A percentile compares a stretch with the other conserved stretches of the same genome.
These are phyloP conservation scores for Ophonus ardosiacus DNA, from an alignment of 2,888 invertebrate genomes.

Conservation along the genomic window DNA sequence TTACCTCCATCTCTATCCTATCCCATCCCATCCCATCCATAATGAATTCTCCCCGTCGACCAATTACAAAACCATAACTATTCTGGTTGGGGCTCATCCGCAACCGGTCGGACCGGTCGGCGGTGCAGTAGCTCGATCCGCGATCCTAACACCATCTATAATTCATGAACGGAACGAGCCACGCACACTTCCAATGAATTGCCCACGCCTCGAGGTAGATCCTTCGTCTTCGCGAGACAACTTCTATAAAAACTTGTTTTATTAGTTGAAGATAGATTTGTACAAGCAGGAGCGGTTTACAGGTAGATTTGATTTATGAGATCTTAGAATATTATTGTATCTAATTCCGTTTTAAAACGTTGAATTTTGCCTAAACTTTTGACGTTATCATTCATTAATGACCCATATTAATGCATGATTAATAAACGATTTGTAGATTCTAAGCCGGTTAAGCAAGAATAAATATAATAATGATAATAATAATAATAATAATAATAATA, in stretches of 20 bases:
- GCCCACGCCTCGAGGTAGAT: background rate
- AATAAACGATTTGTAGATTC: no score
- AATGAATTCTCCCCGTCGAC: background rate
- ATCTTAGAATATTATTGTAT: no score
- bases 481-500: no score
- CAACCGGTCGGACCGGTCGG: constrained; percentile 27
- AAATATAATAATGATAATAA: no score
- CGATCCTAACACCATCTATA: constrained; percentile 27
- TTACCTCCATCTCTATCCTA: no score
- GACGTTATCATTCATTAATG: no score
- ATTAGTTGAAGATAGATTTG: constrained; percentile 26
- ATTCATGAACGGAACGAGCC: constrained; percentile 37
- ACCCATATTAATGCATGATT: no score
- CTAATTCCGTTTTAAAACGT: no score
- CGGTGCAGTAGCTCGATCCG: constrained; percentile 10
- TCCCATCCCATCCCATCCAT: background rate
- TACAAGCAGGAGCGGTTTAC: background rate
- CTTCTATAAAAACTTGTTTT: constrained; percentile 45
- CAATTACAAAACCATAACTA: constrained; percentile 25
- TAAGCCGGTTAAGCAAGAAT: no score
- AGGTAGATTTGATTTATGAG: background rate
- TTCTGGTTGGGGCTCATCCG: background rate
- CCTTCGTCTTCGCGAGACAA: constrained; percentile 14
- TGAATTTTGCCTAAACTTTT: no score
- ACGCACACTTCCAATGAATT: background rate